Conservation (phyloP, 1,140 invertebrate genomes). For the Trachelipus rathkii region DNA sequence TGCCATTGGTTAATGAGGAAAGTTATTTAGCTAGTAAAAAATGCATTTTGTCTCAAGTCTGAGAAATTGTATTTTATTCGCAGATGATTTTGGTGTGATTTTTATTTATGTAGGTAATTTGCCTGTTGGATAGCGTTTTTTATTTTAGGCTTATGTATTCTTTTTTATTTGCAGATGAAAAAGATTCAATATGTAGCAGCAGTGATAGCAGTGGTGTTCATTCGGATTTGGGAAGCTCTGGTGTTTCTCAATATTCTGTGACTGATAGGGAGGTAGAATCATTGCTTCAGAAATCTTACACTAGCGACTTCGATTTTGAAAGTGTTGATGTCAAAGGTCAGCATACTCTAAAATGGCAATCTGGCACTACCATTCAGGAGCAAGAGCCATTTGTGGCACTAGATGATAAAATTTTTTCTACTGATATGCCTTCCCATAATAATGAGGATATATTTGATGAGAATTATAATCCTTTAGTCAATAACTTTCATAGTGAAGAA, state of each 20-base stretch:
- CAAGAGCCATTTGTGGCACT: slow-evolving; percentile 8
- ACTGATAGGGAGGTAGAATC: background rate
- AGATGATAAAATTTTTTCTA: background rate
- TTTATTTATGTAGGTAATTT: no score
- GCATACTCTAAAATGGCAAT: background rate
- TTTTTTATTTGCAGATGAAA: background rate
- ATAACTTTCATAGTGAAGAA: background rate
- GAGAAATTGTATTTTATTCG: no score
- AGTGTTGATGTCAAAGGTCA: background rate
- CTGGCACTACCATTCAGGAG: background rate
- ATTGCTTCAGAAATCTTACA: background rate
- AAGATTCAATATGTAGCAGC: slow-evolving; percentile 2
- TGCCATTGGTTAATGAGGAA: no score
- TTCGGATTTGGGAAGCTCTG: background rate
- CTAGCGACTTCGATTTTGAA: background rate
- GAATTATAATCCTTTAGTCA: no score
- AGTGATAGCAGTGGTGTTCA: slow-evolving; percentile 8
- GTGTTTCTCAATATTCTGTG: background rate
- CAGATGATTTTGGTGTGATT: no score
- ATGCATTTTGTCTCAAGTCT: no score
- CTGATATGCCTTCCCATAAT: background rate
- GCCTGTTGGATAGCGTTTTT: no score
- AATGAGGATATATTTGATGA: background rate
- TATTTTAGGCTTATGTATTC: background rate
- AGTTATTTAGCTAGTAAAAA: no score